phyloP scores from a whole-genome alignment of 2,113 vertebrate species.

The Sceloporus undulatus region DNA sequence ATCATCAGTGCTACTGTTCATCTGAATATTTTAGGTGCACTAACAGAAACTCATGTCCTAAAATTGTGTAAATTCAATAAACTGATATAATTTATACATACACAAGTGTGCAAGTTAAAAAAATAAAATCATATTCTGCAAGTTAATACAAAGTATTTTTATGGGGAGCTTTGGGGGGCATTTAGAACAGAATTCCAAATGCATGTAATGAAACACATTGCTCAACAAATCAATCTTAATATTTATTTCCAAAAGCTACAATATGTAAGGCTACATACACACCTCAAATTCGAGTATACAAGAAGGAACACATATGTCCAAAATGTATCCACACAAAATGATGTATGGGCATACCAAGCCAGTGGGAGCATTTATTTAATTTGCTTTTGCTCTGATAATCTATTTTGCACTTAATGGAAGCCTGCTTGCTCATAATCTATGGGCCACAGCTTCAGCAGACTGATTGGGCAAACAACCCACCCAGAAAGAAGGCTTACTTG shows the following conservation, averaged over 20 bases:
- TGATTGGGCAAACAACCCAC: slow-evolving; percentile 11
- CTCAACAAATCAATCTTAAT: background rate
- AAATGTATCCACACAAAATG: background rate
- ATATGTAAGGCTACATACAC: background rate
- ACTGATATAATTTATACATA: background rate
- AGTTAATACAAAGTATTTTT: background rate
- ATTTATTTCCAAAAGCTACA: background rate
- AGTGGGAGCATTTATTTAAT: background rate
- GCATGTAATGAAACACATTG: background rate
- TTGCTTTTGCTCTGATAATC: background rate
- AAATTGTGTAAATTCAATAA: background rate
- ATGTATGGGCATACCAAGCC: background rate
- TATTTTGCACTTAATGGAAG: background rate
- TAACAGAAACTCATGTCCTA: background rate
- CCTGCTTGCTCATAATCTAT: background rate
- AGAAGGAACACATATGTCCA: background rate
- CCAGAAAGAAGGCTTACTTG: slow-evolving; percentile 11
- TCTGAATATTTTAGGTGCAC: background rate
- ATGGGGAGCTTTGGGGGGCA: background rate
- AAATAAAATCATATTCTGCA: background rate
- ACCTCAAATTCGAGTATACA: background rate
- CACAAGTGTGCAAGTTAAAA: background rate
- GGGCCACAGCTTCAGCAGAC: background rate
- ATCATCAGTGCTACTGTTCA: background rate
- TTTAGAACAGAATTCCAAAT: background rate